Base-by-base conservation (phyloP, 2,888 invertebrate species). In the Trichopria drosophilae region DNA sequence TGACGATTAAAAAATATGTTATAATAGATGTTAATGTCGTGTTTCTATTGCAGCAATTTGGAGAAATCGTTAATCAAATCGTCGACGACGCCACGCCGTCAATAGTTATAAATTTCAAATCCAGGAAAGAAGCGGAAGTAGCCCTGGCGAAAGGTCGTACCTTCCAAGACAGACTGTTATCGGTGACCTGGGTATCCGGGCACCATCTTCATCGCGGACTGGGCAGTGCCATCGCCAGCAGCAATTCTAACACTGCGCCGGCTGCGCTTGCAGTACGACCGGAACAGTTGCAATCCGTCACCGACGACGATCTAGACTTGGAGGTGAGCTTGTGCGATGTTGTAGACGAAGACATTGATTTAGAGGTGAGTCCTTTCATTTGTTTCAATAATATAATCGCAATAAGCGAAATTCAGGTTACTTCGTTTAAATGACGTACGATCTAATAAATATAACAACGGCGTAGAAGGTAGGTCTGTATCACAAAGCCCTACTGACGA, bases 41-140 rank as follows among this genome's bases (percentile, higher is more conserved):
- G n/a, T n/a, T n/a, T n/a, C n/a, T n/a, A n/a, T 61, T 76, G 1
- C 76, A 93, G 92, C 85, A 88, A 84, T 93, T 84, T 76, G 93
- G 93, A 42, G 90, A 90, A 71, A 86, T 95, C 59, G 85, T 86
- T n/a, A 89, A 88, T 71, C 87, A 90, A 69, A 82, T 84, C 47
- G 84, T 86, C 59, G 88, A 89, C 69, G 82, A 84, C 42, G 82
- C 83, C 22, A 83, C 88, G 52, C 92, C 92, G 12, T 86, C 87
- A 65, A 79, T 90, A 58, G 83, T 87, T 35, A 76, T 92, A 43
- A 86, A 86, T 72, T 93, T 84, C 77, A 84, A 85, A 63, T 81
- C 84, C 26, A 80, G 92, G 35, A 85, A 86, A 67, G 87, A 88
- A 67, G 91, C 92, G 0, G 92, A 92, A 73, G 80, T 84, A 56